Percentiles rank a stretch among this genome's conserved stretches.
Conservation (phyloP, 2,888 invertebrate species). For the Parnassius orleans region DNA sequence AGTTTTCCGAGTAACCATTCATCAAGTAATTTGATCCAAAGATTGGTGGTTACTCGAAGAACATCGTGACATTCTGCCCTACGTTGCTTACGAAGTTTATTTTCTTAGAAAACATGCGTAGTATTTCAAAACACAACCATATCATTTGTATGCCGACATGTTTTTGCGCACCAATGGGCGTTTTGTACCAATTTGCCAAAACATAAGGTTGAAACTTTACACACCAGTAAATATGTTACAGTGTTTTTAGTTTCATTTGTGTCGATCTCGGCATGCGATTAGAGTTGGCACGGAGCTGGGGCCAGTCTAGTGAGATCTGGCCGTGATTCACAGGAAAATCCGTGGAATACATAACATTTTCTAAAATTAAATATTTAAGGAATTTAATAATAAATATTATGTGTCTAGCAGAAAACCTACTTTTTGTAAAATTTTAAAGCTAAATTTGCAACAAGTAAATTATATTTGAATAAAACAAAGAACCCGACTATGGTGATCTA, state of each 20-base stretch:
- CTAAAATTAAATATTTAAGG: too few species aligned
- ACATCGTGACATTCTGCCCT: conserved; percentile 26
- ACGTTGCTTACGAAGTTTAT: conserved; percentile 26
- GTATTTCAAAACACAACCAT: conserved; percentile 29
- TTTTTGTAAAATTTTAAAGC: too few species aligned
- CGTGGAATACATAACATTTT: too few species aligned
- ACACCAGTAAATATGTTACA: conserved; percentile 15
- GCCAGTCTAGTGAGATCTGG: conserved; percentile 26
- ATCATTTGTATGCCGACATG: conserved; percentile 5
- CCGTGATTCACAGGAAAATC: conserved; percentile 27
- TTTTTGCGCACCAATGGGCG: not conserved
- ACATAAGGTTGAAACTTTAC: conserved; percentile 28
- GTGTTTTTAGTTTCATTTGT: conserved; percentile 21
- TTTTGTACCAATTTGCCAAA: not conserved
- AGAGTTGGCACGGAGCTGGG: conserved; percentile 39
- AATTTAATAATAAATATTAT: too few species aligned
- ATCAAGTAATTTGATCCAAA: conserved; percentile 33
- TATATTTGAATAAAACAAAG: too few species aligned
- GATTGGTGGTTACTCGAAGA: conserved; percentile 28
- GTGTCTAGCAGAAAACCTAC: too few species aligned
- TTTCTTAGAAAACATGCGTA: conserved; percentile 30
- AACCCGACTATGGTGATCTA: too few species aligned
- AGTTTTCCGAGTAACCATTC: conserved; percentile 32
- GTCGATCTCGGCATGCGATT: conserved; percentile 37
- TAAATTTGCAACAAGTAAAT: too few species aligned